These are phyloP conservation scores for Cladopsammia gracilis DNA, from an alignment of 64 coral and sea anemone species.

Conservation along the genomic window DNA sequence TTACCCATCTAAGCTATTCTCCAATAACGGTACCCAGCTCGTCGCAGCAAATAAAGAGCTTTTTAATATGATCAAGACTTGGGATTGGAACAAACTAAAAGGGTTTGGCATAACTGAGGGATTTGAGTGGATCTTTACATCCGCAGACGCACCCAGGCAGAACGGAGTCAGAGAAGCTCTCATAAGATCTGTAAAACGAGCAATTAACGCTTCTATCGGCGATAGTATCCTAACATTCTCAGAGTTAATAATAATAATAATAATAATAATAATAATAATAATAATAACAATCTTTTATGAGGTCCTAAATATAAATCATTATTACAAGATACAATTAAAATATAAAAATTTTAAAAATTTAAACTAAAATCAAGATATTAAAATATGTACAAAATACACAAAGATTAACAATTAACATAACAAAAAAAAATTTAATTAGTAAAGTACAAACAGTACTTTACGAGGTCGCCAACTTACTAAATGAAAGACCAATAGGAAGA, in stretches of 20 bases:
- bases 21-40: slow-evolving; percentile 19
- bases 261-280: slow-evolving; percentile 63
- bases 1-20: slow-evolving; percentile 27
- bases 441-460: no score
- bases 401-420: no score
- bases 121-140: slow-evolving; percentile 21
- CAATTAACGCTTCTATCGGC: neutral
- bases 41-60: slow-evolving; percentile 32
- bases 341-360: no score
- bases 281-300: no score
- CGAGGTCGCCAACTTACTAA: no score
- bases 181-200: slow-evolving; percentile 46
- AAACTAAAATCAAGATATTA: no score
- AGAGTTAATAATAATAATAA: slow-evolving; percentile 18
- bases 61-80: neutral
- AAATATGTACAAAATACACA: no score
- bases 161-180: slow-evolving; percentile 31
- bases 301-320: no score
- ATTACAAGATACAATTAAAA: no score
- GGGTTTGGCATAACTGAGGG: slow-evolving; percentile 15
- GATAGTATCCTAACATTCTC: slow-evolving; percentile 14
- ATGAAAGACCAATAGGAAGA: no score
- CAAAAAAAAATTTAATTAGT: no score
- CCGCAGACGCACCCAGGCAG: slow-evolving; percentile 33
- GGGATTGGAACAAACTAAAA: slow-evolving; percentile 12